Percentiles rank a stretch among this genome's conserved stretches.
These are phyloP conservation scores for Stichodactyla helianthus DNA, from an alignment of 64 coral and sea anemone genomes.

Conservation along the genomic window DNA sequence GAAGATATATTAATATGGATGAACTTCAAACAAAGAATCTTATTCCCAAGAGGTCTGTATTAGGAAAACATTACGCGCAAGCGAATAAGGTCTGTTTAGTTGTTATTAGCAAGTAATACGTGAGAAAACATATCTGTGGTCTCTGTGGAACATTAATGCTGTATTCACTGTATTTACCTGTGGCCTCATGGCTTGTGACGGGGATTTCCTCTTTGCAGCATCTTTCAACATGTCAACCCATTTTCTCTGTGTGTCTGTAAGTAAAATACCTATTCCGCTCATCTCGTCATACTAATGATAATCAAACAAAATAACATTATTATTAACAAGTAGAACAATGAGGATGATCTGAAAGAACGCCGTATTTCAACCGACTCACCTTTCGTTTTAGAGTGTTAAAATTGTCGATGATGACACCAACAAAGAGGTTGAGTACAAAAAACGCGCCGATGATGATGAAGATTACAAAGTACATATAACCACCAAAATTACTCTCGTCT, in stretches of 20 bases:
- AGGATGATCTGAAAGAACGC: background rate
- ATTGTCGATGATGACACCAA: conserved; percentile 79
- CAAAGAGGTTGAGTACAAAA: conserved; percentile 74
- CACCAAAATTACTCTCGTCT: conserved; percentile 45
- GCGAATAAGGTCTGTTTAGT: too few species aligned
- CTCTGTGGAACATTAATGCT: background rate
- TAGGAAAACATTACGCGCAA: too few species aligned
- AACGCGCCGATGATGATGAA: conserved; percentile 68
- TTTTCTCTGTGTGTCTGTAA: conserved; percentile 73
- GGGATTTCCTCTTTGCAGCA: conserved; percentile 57
- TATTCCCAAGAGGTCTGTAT: too few species aligned
- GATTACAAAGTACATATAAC: conserved; percentile 60
- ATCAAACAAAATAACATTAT: background rate
- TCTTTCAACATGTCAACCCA: conserved; percentile 92
- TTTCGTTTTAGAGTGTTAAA: conserved; percentile 65
- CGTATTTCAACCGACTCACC: background rate
- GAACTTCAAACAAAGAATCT: too few species aligned
- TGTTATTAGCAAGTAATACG: too few species aligned
- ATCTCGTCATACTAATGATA: conserved; percentile 73
- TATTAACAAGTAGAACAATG: too few species aligned
- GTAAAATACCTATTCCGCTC: conserved; percentile 75
- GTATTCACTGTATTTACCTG: conserved; percentile 9
- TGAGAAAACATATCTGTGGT: too few species aligned
- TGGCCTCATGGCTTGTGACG: conserved; percentile 37
- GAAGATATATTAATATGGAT: too few species aligned